A percentile compares a stretch with the other conserved stretches of the same genome.
These are phyloP conservation scores for Pungitius pungitius DNA, from an alignment of 2,113 vertebrate genomes.

Conservation along the genomic window DNA sequence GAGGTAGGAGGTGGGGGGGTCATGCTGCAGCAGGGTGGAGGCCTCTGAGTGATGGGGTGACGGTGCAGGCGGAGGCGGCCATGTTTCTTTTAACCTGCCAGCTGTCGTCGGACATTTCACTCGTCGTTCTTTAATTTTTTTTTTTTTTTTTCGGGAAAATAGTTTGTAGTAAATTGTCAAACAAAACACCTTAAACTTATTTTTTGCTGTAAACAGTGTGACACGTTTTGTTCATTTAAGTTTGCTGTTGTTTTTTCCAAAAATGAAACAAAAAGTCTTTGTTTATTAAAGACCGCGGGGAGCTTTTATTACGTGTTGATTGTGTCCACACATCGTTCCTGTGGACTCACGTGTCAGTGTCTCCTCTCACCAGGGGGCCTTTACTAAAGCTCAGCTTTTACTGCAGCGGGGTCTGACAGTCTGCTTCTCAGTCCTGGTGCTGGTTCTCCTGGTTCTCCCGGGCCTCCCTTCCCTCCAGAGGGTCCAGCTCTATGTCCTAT, in stretches of 20 bases:
- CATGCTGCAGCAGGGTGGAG: too few species aligned
- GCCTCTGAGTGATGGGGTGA: too few species aligned
- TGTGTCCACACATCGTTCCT: not conserved
- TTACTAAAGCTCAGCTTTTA: too few species aligned
- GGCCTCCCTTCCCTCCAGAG: too few species aligned
- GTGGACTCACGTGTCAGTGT: not conserved
- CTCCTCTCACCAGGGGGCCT: too few species aligned
- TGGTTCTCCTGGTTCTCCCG: too few species aligned
- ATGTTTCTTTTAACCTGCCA: slow-evolving; percentile 30
- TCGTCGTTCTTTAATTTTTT: slow-evolving; percentile 30
- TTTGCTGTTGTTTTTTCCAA: not conserved
- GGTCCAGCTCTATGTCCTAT: too few species aligned
- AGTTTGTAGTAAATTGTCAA: not conserved
- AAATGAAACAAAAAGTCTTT: not conserved
- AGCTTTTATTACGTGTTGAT: not conserved
- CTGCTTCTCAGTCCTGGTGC: too few species aligned
- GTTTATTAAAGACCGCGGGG: not conserved
- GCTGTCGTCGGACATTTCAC: slow-evolving; percentile 43
- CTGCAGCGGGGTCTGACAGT: too few species aligned
- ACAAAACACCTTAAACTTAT: not conserved
- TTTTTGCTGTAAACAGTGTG: not conserved
- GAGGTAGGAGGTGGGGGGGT: too few species aligned
- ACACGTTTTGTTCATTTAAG: not conserved
- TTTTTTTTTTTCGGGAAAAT: slow-evolving; percentile 7
- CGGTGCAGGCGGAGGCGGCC: slow-evolving; percentile 21